Conservation (phyloP, 2,113 vertebrate species). For the Patagioenas fasciata region DNA sequence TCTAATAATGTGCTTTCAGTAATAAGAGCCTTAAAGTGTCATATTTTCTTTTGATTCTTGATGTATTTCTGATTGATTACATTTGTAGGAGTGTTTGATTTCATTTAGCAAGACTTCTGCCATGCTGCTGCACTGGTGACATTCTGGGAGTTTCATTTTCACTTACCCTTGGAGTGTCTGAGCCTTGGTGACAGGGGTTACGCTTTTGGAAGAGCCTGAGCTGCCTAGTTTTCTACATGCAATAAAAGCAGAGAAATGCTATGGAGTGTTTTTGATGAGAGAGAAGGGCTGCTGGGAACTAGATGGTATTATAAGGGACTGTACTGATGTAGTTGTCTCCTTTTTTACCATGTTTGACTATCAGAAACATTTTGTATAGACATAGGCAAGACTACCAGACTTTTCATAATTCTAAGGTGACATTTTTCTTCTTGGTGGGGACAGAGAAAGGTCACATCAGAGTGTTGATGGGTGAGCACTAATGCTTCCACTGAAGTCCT, state of each 20-base stretch:
- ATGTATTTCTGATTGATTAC: background rate
- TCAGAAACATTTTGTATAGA: background rate
- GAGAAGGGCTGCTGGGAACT: background rate
- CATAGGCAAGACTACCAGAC: too few species aligned
- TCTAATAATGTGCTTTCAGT: background rate
- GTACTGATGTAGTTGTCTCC: background rate
- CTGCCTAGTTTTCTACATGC: background rate
- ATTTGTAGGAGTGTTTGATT: background rate
- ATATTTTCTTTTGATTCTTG: background rate
- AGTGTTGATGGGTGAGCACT: rapidly evolving
- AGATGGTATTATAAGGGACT: background rate
- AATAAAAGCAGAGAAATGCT: too few species aligned
- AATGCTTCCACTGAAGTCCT: background rate
- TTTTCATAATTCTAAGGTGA: background rate
- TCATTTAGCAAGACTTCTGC: background rate
- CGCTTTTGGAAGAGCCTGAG: background rate
- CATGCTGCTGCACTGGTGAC: background rate
- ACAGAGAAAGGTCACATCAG: background rate
- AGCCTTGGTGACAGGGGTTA: background rate
- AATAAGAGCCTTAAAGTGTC: background rate
- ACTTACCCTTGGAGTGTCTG: background rate
- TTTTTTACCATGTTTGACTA: background rate
- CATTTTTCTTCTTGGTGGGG: background rate
- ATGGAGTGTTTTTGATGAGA: background rate
- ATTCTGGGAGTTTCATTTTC: background rate